Conservation (phyloP, 2,797 vertebrate genomes). For the Enteromius fasciolatus region DNA sequence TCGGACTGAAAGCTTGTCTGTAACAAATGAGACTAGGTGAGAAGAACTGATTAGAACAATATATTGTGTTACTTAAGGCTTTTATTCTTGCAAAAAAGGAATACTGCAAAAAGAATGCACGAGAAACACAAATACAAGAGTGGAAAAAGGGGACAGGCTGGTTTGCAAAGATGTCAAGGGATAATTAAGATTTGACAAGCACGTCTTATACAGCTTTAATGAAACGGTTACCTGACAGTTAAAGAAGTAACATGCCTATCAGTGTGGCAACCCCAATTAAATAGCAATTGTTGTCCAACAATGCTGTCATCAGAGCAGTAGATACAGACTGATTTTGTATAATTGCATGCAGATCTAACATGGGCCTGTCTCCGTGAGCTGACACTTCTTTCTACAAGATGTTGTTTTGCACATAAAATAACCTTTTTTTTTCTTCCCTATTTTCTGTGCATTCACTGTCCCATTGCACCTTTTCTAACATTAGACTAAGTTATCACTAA, state of each 20-base stretch:
- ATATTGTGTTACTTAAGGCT: not conserved
- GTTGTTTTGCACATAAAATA: constrained; percentile 24
- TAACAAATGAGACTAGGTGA: constrained; percentile 1
- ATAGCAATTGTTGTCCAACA: constrained; percentile 51
- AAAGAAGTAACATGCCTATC: constrained; percentile 40
- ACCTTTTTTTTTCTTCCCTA: not conserved
- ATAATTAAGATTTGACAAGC: constrained; percentile 47
- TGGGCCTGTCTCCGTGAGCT: constrained; percentile 9
- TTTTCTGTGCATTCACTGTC: not conserved
- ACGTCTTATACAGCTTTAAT: constrained; percentile 36
- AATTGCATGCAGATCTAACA: constrained; percentile 46
- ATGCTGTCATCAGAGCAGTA: constrained; percentile 43
- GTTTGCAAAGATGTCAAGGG: constrained; percentile 36
- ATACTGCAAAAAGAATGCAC: not conserved
- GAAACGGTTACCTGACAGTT: constrained; percentile 42
- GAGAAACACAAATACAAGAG: not conserved
- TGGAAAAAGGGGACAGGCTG: constrained; percentile 14
- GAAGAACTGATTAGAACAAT: constrained; percentile 10
- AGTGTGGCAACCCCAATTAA: constrained; percentile 52
- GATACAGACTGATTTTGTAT: constrained; percentile 42
- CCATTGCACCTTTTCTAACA: not conserved
- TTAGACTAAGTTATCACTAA: not conserved
- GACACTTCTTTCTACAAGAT: constrained; percentile 31
- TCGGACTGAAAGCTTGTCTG: constrained; percentile 7
- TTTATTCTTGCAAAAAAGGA: not conserved